Base-by-base conservation (phyloP, 1,140 invertebrate species). In the Ericerus pela region DNA sequence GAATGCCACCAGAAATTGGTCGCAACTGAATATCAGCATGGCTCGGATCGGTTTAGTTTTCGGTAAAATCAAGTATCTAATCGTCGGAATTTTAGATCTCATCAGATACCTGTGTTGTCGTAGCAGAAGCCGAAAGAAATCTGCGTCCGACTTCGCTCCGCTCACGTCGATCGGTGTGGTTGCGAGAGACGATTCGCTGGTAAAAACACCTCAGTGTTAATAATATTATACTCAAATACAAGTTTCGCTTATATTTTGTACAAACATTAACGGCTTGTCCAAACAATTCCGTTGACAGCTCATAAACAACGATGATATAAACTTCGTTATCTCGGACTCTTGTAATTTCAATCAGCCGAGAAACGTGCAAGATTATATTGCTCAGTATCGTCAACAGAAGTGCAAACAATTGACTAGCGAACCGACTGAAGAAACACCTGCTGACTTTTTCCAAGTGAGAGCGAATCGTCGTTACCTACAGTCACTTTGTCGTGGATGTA, bases 321-420 rank as follows among this genome's bases (percentile, higher is more conserved):
- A 10, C n/a, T 33, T 10, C 31, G n/a, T 33, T 33, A 10, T n/a
- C 8, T 10, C n/a, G 8, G 8, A 33, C n/a, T 10, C 31, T 33
- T 8, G 8, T 8, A 10, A 41, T 41, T 10, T 18, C 16, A 6
- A 41, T 8, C 10, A 22, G 10, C 16, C 16, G 3, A 20, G 16
- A 47, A 47, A 22, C 26, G 41, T 47, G 22, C 41, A 47, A 47
- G 41, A 47, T 47, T 47, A 47, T 47, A 47, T 47, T 4, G 3
- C 2, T 22, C 41, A 47, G 16, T 47, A 47, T 14, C 41, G 41
- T 47, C 41, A 47, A 22, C 41, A 47, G 20, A 47, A 47, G 26
- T 14, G 8, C 8, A 24, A 18, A 10, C 41, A 47, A 24, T 24
- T 47, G 16, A 3, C 4, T 8, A 47, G 11, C 41, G 3, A 10